Percentiles rank a stretch among this genome's conserved stretches.
phyloP scores from a whole-genome alignment of 2,797 vertebrate genomes.

The Leptoclinus maculatus region DNA sequence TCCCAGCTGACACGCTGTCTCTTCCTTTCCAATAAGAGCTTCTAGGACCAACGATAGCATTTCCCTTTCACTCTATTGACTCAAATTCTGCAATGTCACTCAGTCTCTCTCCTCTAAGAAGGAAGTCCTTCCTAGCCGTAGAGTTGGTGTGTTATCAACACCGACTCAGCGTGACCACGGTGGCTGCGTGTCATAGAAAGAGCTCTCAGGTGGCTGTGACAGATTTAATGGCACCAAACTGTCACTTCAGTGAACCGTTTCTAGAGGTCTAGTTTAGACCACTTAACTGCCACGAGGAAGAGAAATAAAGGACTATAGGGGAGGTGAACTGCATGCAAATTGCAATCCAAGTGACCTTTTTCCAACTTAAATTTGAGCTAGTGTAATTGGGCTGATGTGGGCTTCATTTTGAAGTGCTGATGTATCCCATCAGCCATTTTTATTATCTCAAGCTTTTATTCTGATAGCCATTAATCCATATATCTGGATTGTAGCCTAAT shows the following conservation, averaged over 20 bases:
- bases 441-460: constrained; percentile 54
- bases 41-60: constrained; percentile 2
- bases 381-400: neutral
- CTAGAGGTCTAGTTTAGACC: neutral
- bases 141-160: constrained; percentile 29
- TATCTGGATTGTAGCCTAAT: constrained; percentile 18
- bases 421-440: constrained; percentile 37
- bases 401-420: constrained; percentile 13
- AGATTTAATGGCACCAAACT: constrained; percentile 4
- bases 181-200: constrained; percentile 47
- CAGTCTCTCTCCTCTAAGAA: neutral
- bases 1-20: constrained; percentile 59
- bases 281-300: neutral
- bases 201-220: constrained; percentile 26
- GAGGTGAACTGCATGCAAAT: constrained; percentile 32
- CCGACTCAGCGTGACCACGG: constrained; percentile 32
- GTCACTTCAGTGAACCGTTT: neutral
- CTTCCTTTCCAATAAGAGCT: constrained; percentile 28
- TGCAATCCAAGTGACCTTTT: constrained; percentile 7
- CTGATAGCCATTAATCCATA: constrained; percentile 68
- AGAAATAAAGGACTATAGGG: neutral
- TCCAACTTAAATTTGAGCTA: neutral
- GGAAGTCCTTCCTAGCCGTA: neutral
- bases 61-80: constrained; percentile 6
- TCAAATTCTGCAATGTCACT: neutral